Evolutionary conservation across 1,140 invertebrate genomes (phyloP).

Genomic region (Drosophila bipectinata): DNA sequence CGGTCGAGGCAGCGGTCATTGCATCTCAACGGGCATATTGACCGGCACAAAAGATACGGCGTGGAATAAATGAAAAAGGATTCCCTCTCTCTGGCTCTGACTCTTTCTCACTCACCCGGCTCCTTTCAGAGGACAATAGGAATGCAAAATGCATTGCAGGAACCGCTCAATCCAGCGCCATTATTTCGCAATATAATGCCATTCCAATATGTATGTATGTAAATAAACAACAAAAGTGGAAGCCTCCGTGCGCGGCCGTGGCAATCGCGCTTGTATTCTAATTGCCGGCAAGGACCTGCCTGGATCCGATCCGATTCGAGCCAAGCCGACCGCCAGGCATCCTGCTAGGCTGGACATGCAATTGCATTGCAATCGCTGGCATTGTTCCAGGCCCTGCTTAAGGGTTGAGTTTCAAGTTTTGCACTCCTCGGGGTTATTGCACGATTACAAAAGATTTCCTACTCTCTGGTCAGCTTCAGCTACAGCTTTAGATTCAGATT

Average conservation of each 20-base stretch:
- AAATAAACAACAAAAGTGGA: slow-evolving; percentile 56
- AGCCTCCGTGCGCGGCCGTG: slow-evolving; percentile 9
- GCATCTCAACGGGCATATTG: slow-evolving; percentile 53
- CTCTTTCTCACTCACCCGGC: slow-evolving; percentile 7
- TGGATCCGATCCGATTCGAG: slow-evolving; percentile 20
- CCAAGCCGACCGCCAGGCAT: slow-evolving; percentile 51
- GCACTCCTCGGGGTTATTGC: slow-evolving; percentile 71
- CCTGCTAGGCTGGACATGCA: slow-evolving; percentile 79
- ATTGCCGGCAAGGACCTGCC: slow-evolving; percentile 77
- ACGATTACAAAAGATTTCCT: slow-evolving; percentile 79
- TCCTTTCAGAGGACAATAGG: slow-evolving; percentile 44
- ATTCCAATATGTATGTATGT: slow-evolving; percentile 76
- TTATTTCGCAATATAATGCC: slow-evolving; percentile 68
- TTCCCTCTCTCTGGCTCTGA: not conserved
- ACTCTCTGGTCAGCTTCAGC: slow-evolving; percentile 61
- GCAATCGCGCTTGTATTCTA: slow-evolving; percentile 53
- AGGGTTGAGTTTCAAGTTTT: slow-evolving; percentile 77
- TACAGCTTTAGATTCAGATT: slow-evolving; percentile 16
- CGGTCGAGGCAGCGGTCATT: slow-evolving; percentile 30
- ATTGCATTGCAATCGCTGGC: slow-evolving; percentile 70
- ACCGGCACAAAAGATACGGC: slow-evolving; percentile 66
- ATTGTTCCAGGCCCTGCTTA: slow-evolving; percentile 66
- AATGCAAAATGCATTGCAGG: slow-evolving; percentile 65
- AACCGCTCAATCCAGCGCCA: slow-evolving; percentile 43
- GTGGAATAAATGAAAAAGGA: slow-evolving; percentile 29